phyloP scores from a whole-genome alignment of 1,140 invertebrate genomes.

The Eubasilissa regina region DNA sequence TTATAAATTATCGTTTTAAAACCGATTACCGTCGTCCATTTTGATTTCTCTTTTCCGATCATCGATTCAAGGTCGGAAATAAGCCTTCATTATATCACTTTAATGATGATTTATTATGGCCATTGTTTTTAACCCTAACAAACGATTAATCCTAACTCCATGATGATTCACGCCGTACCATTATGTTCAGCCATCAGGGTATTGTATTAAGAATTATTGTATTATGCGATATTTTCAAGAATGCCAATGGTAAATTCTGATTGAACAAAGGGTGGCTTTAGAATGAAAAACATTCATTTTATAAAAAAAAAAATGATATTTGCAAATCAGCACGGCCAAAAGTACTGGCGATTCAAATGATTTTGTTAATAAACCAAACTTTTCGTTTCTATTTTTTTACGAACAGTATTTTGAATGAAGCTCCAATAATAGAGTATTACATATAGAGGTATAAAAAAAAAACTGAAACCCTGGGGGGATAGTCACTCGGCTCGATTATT shows the following conservation, averaged over 20 bases:
- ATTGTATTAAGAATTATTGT: slow-evolving; percentile 10
- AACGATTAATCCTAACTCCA: slow-evolving; percentile 29
- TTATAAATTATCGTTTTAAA: slow-evolving; percentile 19
- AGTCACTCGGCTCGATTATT: too few species aligned
- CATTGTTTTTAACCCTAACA: slow-evolving; percentile 35
- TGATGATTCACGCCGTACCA: slow-evolving; percentile 16
- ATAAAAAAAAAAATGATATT: background rate
- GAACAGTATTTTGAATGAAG: too few species aligned
- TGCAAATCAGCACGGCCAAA: too few species aligned
- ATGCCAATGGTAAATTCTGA: background rate
- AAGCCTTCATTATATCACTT: slow-evolving; percentile 37
- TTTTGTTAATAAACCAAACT: too few species aligned
- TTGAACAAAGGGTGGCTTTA: background rate
- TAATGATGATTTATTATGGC: slow-evolving; percentile 48
- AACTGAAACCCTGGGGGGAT: too few species aligned
- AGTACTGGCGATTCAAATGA: too few species aligned
- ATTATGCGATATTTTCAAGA: background rate
- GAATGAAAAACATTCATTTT: background rate
- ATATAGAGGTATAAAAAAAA: too few species aligned
- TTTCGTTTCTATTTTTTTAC: too few species aligned
- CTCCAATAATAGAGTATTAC: too few species aligned
- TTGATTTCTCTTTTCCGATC: slow-evolving; percentile 40
- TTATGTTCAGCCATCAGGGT: background rate
- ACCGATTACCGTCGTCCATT: slow-evolving; percentile 14
- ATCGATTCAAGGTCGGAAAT: slow-evolving; percentile 14